Conservation (phyloP, 2,113 vertebrate species). For the Galbula dea region DNA sequence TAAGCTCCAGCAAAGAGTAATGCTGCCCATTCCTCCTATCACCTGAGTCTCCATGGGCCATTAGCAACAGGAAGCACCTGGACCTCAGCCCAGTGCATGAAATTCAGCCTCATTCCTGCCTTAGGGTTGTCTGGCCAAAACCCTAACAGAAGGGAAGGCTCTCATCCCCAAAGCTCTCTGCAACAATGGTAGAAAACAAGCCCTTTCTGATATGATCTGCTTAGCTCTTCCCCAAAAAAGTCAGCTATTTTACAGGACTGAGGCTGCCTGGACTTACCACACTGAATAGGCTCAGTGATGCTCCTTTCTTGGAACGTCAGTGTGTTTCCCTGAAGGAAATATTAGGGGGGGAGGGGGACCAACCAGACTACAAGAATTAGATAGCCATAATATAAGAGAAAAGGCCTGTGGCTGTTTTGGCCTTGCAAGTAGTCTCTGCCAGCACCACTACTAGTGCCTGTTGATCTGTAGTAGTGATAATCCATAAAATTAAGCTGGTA, state of each 20-base stretch:
- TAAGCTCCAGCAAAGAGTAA: not conserved
- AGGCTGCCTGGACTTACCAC: not conserved
- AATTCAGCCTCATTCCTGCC: not conserved
- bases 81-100: not conserved
- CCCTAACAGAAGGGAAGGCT: not conserved
- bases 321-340: not conserved
- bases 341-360: not conserved
- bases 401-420: not conserved
- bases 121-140: not conserved
- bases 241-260: not conserved
- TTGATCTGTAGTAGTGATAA: not conserved
- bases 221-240: not conserved
- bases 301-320: not conserved
- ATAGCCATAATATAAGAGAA: not conserved
- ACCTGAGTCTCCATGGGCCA: not conserved
- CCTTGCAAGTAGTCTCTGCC: not conserved
- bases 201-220: not conserved
- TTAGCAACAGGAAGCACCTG: constrained; percentile 5
- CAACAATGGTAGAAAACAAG: not conserved
- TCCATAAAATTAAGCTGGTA: not conserved
- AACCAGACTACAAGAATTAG: not conserved
- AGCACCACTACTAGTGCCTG: not conserved
- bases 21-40: not conserved
- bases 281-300: not conserved
- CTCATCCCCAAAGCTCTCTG: not conserved